Evolutionary conservation across 2,113 vertebrate species (phyloP).

Genomic region (Marmota monax): DNA sequence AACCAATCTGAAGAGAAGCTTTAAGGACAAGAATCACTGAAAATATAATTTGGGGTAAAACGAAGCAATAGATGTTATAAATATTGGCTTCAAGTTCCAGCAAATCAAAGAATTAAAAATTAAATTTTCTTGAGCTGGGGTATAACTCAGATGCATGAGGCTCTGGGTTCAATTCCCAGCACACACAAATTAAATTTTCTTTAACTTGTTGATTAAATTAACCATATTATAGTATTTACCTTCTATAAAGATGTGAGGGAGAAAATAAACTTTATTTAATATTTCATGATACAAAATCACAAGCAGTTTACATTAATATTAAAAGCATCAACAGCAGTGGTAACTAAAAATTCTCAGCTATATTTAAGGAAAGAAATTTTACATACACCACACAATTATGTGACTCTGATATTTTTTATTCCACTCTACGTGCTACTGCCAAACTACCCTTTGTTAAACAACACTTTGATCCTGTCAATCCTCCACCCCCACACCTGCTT

Average conservation of each 20-base stretch:
- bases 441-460: slow-evolving; percentile 56
- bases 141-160: not conserved
- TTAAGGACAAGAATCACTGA: not conserved
- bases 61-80: not conserved
- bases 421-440: slow-evolving; percentile 37
- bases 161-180: not conserved
- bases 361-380: slow-evolving; percentile 63
- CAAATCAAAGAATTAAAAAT: slow-evolving; percentile 57
- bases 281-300: slow-evolving; percentile 51
- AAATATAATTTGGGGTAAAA: not conserved
- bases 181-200: slow-evolving; percentile 15
- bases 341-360: slow-evolving; percentile 64
- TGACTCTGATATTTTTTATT: slow-evolving; percentile 28
- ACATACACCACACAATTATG: slow-evolving; percentile 32
- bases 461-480: slow-evolving; percentile 52
- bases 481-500: slow-evolving; percentile 25
- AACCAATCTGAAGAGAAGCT: not conserved
- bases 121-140: not conserved
- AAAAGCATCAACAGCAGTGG: slow-evolving; percentile 47
- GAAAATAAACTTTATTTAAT: slow-evolving; percentile 47
- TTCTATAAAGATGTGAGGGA: not conserved
- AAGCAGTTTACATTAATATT: slow-evolving; percentile 54
- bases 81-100: not conserved
- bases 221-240: not conserved
- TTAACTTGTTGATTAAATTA: slow-evolving; percentile 52